Percentiles rank a stretch among this genome's conserved stretches.
phyloP scores from a whole-genome alignment of 2,797 vertebrate species.

The Rhinatrema bivittatum region DNA sequence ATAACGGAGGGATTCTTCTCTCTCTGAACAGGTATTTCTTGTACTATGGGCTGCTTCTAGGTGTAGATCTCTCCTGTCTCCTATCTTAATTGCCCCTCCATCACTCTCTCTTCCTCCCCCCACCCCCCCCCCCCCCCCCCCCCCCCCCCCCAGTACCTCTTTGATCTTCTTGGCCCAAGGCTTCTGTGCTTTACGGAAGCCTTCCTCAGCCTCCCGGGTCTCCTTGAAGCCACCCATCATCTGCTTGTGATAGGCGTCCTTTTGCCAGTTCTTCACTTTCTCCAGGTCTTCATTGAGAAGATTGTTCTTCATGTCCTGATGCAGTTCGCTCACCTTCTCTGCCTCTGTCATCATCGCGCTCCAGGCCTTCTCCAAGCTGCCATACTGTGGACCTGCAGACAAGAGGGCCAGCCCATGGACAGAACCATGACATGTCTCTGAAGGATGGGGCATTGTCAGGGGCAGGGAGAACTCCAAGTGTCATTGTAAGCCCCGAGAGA shows the following conservation, averaged over 20 bases:
- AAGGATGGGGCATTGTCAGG: background rate
- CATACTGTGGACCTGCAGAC: constrained; percentile 86
- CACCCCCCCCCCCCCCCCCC: background rate
- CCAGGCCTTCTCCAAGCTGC: constrained; percentile 89
- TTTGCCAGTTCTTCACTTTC: constrained; percentile 98
- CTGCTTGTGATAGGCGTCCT: constrained; percentile 94
- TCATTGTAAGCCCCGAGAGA: too few species aligned
- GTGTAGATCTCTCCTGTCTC: fast-evolving
- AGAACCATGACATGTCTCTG: background rate
- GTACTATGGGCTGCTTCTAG: background rate
- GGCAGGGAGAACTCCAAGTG: too few species aligned
- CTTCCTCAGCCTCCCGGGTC: constrained; percentile 92
- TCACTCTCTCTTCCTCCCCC: background rate
- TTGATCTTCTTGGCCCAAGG: constrained; percentile 97
- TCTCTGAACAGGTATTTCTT: too few species aligned
- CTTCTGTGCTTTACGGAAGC: constrained; percentile 94
- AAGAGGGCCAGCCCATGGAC: background rate
- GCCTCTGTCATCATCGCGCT: constrained; percentile 81
- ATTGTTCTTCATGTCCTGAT: constrained; percentile 85
- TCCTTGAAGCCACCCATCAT: constrained; percentile 98
- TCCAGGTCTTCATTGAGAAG: constrained; percentile 84
- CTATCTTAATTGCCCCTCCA: too few species aligned
- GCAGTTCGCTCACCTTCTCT: constrained; percentile 90
- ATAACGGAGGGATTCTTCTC: background rate
- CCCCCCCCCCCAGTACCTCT: constrained; percentile 63